Base-by-base conservation (phyloP, 2,888 invertebrate genomes). In the Craniophora ligustri region DNA sequence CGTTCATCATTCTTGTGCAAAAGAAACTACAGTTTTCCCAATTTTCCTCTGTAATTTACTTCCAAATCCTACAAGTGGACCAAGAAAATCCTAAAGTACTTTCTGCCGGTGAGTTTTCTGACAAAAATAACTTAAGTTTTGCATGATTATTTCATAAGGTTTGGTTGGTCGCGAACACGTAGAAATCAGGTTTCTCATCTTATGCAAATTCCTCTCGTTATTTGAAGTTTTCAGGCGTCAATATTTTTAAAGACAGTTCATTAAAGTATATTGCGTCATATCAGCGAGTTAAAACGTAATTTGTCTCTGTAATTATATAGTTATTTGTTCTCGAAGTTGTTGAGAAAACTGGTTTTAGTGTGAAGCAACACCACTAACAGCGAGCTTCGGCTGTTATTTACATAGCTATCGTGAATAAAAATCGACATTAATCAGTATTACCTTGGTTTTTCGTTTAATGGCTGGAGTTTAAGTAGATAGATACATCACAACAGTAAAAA, bases 331-430 rank as follows among this genome's bases (percentile, higher is more conserved):
- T 14, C 11, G 31, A 56, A 63, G 49, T 59, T 56, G 42, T n/a
- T 10, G n/a, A 26, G 4, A 10, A 55, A 76, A 73, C 73, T 50
- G 71, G 73, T 73, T 76, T 69, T 19, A 21, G 7, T 10, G 21
- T 21, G 13, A 1, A 31, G 44, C 59, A 39, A 41, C 23, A 46
- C 21, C 0, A 63, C 64, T 55, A 47, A 64, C 65, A 23, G 3
- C 23, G 36, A 46, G 44, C 50, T 51, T 41, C 34, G 42, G 32
- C n/a, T 35, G 4, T 28, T 47, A 62, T 44, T 51, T 53, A 32
- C 15, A 18, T 31, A n/a, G 18, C 18, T 39, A 35, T 26, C 30
- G 47, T 39, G 36, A 36, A 28, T 44, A 36, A 15, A 34, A 46
- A 53, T 39, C n/a, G 30, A 19, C 6, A 21, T 42, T 35, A 50